Conservation (phyloP, 1,140 invertebrate species). For the Agraylea sexmaculata region DNA sequence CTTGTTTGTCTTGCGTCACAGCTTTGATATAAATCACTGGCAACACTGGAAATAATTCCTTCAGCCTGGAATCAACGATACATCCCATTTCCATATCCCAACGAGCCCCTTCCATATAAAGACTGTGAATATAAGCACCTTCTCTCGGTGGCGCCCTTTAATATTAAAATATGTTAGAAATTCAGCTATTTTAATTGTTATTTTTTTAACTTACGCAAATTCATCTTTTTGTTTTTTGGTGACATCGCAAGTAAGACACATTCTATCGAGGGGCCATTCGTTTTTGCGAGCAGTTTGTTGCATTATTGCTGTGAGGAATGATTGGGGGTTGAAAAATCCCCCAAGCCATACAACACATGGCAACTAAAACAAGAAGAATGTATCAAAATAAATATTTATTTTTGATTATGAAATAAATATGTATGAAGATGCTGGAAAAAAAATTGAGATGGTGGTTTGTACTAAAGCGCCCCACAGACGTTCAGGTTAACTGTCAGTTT, state of each 20-base stretch:
- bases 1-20: constrained; percentile 79
- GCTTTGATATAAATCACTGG: constrained; percentile 87
- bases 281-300: constrained; percentile 90
- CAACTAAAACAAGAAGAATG: constrained; percentile 37
- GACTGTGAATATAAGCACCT: constrained; percentile 79
- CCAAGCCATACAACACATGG: constrained; percentile 83
- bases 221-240: constrained; percentile 86
- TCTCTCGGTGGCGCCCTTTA: constrained; percentile 68
- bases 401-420: not conserved
- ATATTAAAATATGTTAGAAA: constrained; percentile 8
- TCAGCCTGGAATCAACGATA: constrained; percentile 72
- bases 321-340: constrained; percentile 95
- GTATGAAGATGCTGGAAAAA: not conserved
- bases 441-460: no score
- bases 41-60: constrained; percentile 82
- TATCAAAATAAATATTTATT: constrained; percentile 18
- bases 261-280: constrained; percentile 91
- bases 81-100: constrained; percentile 71
- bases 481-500: no score
- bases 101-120: constrained; percentile 89
- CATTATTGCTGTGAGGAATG: constrained; percentile 94
- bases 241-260: constrained; percentile 90
- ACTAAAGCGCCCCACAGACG: no score
- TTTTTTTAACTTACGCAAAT: constrained; percentile 44
- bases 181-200: not conserved